Evolutionary conservation across 2,797 vertebrate species (phyloP).

Genomic region (Ctenochaetus hawaiiensis): DNA sequence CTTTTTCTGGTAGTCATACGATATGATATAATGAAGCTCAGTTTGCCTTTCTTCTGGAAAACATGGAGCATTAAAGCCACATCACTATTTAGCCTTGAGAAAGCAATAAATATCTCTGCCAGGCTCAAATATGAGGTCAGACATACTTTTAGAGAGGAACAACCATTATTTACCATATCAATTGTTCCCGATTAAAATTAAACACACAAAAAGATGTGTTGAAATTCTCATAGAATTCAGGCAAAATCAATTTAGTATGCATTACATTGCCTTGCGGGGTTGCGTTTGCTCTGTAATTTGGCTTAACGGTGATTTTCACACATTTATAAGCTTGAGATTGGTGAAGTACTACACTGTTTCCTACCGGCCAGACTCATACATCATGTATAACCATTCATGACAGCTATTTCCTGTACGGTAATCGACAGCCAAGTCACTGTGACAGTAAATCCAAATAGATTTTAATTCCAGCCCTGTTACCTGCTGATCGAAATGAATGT

Average conservation of each 20-base stretch:
- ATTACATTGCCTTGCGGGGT: conserved; percentile 27
- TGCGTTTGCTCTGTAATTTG: conserved; percentile 34
- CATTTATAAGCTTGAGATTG: conserved; percentile 32
- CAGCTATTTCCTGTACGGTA: conserved; percentile 69
- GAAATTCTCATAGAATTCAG: not conserved
- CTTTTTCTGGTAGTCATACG: conserved; percentile 49
- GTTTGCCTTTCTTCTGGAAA: conserved; percentile 7
- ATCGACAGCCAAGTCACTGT: conserved; percentile 50
- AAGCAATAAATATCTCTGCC: conserved; percentile 22
- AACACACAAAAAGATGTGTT: conserved; percentile 1
- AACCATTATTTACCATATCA: conserved; percentile 6
- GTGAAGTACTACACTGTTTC: not conserved
- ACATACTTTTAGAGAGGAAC: conserved; percentile 9
- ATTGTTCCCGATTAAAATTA: conserved; percentile 15
- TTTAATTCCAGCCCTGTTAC: conserved; percentile 66
- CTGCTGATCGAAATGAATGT: conserved; percentile 63
- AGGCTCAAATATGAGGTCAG: conserved; percentile 36
- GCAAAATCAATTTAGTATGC: conserved; percentile 18
- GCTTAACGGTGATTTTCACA: conserved; percentile 56
- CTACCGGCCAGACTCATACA: conserved; percentile 30
- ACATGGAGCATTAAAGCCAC: not conserved
- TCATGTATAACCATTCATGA: conserved; percentile 63
- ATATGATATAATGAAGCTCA: conserved; percentile 34
- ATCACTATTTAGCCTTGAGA: conserved; percentile 9
- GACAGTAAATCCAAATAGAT: conserved; percentile 74